Evolutionary conservation across 2,888 invertebrate genomes (phyloP).

Genomic region (Eilema caniola): DNA sequence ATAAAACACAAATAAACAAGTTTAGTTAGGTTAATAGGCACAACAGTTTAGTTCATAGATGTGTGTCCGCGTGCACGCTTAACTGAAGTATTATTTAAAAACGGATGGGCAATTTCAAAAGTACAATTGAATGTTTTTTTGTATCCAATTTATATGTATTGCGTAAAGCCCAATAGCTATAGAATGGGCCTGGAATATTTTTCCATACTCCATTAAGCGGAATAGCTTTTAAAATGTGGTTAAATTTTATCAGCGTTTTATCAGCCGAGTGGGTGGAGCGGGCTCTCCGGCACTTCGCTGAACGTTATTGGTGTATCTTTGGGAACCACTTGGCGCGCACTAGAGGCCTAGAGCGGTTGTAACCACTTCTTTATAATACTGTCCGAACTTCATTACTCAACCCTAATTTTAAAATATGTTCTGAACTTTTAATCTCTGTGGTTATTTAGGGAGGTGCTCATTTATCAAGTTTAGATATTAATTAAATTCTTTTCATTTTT

Average conservation of each 20-base stretch:
- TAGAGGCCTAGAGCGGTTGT: background rate
- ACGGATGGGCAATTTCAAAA: background rate
- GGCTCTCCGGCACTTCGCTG: background rate
- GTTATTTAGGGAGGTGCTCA: background rate
- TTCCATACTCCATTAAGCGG: background rate
- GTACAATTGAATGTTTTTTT: background rate
- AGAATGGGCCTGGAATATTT: slow-evolving; percentile 6
- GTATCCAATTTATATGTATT: slow-evolving; percentile 9
- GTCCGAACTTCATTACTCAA: no score
- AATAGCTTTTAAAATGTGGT: slow-evolving; percentile 11
- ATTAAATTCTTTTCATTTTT: no score
- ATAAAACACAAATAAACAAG: no score
- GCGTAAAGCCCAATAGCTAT: slow-evolving; percentile 8
- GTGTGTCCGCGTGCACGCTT: background rate
- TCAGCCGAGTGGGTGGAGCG: slow-evolving; percentile 2
- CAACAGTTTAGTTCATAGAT: background rate
- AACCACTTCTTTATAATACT: no score
- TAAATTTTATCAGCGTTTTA: slow-evolving; percentile 4
- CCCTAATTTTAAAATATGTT: background rate
- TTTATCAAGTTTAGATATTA: background rate
- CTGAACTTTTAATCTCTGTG: background rate
- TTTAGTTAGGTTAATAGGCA: no score
- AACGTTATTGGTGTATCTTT: background rate
- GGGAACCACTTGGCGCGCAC: background rate
- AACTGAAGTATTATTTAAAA: background rate